Conservation (phyloP, 2,888 invertebrate species). For the Venusia cambrica region DNA sequence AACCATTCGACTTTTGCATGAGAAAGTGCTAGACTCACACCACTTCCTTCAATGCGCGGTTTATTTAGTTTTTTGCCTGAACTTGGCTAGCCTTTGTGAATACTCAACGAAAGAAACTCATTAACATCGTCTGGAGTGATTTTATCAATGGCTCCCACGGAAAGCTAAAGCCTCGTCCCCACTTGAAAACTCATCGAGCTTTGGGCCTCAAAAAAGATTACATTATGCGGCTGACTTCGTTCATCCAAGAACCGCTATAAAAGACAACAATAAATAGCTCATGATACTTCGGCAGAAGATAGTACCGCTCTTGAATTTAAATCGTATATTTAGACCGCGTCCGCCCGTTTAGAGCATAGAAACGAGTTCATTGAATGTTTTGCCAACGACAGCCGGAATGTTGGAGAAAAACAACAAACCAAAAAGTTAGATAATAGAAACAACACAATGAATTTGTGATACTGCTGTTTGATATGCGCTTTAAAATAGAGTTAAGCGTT, state of each 20-base stretch:
- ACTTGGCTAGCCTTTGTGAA: slow-evolving; percentile 58
- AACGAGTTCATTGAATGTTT: slow-evolving; percentile 71
- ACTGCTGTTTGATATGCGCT: slow-evolving; percentile 38
- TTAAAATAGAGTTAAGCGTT: slow-evolving; percentile 20
- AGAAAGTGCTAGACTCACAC: slow-evolving; percentile 73
- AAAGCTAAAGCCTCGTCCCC: slow-evolving; percentile 18
- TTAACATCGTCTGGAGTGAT: slow-evolving; percentile 54
- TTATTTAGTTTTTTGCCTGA: slow-evolving; percentile 67
- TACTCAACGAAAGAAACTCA: slow-evolving; percentile 68
- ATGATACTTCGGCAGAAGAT: slow-evolving; percentile 55
- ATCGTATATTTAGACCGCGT: slow-evolving; percentile 70
- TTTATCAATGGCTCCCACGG: slow-evolving; percentile 47
- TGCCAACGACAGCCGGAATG: slow-evolving; percentile 64
- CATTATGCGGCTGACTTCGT: slow-evolving; percentile 19
- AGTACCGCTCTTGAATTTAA: slow-evolving; percentile 72
- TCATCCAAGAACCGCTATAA: slow-evolving; percentile 52
- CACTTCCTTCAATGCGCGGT: slow-evolving; percentile 59
- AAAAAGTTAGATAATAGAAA: slow-evolving; percentile 62
- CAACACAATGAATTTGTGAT: slow-evolving; percentile 52
- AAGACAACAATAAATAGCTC: slow-evolving; percentile 62
- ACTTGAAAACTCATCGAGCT: neutral
- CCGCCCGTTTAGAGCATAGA: slow-evolving; percentile 69
- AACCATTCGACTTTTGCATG: slow-evolving; percentile 80
- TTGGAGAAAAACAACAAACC: slow-evolving; percentile 63
- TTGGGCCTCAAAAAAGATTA: slow-evolving; percentile 10